These are phyloP conservation scores for Struthio camelus DNA, from an alignment of 2,113 vertebrate genomes.

Conservation along the genomic window DNA sequence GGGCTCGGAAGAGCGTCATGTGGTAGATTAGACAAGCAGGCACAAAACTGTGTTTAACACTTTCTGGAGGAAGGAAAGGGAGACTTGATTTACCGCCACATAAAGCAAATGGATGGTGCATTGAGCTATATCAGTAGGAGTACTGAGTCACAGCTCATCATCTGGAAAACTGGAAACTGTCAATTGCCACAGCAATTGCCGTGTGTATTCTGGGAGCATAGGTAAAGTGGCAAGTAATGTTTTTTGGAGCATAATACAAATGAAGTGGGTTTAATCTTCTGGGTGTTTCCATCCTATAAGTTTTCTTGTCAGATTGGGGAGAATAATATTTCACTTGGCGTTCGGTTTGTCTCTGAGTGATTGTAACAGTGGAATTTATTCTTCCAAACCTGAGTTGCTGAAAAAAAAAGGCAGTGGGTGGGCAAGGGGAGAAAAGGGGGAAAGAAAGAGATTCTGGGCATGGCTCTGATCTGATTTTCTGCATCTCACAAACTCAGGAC, in stretches of 20 bases:
- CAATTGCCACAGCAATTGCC: slow-evolving; percentile 31
- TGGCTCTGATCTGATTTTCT: not conserved
- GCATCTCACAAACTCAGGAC: not conserved
- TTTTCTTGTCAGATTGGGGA: slow-evolving; percentile 37
- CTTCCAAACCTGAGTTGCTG: slow-evolving; percentile 37
- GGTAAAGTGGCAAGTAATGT: slow-evolving; percentile 50
- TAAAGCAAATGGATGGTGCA: slow-evolving; percentile 51
- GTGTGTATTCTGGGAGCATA: slow-evolving; percentile 34
- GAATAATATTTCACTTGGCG: slow-evolving; percentile 53
- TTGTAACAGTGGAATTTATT: slow-evolving; percentile 47
- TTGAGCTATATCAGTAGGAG: slow-evolving; percentile 32
- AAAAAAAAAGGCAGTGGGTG: slow-evolving; percentile 3
- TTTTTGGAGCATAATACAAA: slow-evolving; percentile 34
- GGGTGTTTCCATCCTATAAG: slow-evolving; percentile 38
- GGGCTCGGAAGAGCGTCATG: not conserved
- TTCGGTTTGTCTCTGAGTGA: slow-evolving; percentile 61
- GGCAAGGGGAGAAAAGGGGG: not conserved
- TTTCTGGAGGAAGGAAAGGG: not conserved
- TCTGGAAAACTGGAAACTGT: slow-evolving; percentile 62
- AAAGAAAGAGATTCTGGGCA: not conserved
- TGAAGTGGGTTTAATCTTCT: slow-evolving; percentile 51
- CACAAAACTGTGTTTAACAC: not conserved
- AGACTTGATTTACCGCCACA: slow-evolving; percentile 5
- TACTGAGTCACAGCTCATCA: slow-evolving; percentile 64
- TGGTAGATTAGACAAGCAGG: not conserved